Evolutionary conservation across 2,797 vertebrate genomes (phyloP).

Genomic region (Acanthornis magna): DNA sequence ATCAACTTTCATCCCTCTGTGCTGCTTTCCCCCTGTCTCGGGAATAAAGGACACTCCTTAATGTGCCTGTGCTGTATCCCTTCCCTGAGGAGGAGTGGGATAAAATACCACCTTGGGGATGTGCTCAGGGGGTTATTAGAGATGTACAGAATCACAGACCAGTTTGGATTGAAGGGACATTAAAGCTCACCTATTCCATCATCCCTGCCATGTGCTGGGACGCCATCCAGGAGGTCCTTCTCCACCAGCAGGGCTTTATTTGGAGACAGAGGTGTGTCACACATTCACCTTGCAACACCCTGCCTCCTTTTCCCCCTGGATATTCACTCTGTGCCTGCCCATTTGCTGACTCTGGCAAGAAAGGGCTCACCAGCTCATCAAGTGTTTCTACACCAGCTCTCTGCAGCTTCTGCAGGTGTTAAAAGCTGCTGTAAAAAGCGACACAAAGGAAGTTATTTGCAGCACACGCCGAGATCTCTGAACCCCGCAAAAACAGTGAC

Average conservation of each 20-base stretch:
- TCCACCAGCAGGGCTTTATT: neutral
- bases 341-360: accelerated
- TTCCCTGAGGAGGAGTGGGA: neutral
- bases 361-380: neutral
- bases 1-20: neutral
- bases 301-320: neutral
- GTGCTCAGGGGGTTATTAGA: neutral
- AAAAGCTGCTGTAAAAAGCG: neutral
- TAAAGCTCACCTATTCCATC: neutral
- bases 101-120: neutral
- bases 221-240: neutral
- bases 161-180: neutral
- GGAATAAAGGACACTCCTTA: neutral
- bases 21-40: neutral
- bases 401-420: neutral
- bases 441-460: neutral
- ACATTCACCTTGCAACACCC: accelerated
- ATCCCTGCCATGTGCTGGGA: neutral
- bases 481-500: accelerated
- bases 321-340: accelerated
- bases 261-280: neutral
- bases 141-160: neutral
- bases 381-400: neutral
- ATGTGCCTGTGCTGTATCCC: neutral
- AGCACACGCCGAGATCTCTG: accelerated